phyloP scores from a whole-genome alignment of 2,113 vertebrate species.

The Pseudorasbora parva region DNA sequence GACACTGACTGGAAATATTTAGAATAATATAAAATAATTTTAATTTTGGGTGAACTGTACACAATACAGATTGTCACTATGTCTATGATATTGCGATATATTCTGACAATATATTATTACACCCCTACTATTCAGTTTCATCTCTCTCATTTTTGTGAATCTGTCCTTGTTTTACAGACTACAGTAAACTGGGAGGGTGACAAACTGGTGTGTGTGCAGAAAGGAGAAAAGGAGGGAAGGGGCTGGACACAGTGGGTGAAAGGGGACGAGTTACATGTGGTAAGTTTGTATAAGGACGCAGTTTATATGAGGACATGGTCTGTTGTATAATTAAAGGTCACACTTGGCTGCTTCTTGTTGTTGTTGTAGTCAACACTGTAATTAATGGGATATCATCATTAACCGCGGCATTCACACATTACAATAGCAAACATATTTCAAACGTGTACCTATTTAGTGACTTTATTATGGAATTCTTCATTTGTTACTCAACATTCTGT shows the following conservation, averaged over 20 bases:
- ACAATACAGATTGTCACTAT: too few species aligned
- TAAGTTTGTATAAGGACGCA: slow-evolving; percentile 59
- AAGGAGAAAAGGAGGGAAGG: slow-evolving; percentile 92
- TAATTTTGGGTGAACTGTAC: too few species aligned
- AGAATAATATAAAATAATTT: too few species aligned
- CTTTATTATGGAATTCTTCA: not conserved
- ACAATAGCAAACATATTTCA: not conserved
- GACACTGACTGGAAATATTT: too few species aligned
- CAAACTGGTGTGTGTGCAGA: slow-evolving; percentile 91
- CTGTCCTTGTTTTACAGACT: slow-evolving; percentile 74
- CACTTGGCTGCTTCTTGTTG: slow-evolving; percentile 8
- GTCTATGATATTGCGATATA: too few species aligned
- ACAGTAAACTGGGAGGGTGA: slow-evolving; percentile 91
- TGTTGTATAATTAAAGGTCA: slow-evolving; percentile 22
- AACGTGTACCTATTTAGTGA: not conserved
- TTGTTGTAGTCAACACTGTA: not conserved
- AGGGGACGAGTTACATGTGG: slow-evolving; percentile 93
- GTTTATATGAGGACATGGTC: not conserved
- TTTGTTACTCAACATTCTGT: not conserved
- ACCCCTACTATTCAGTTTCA: not conserved
- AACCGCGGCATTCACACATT: not conserved
- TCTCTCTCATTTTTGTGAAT: not conserved
- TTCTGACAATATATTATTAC: too few species aligned
- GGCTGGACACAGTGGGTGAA: slow-evolving; percentile 98
- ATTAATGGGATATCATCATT: not conserved